Percentiles rank a stretch among this genome's conserved stretches.
These are phyloP conservation scores for Eublepharis macularius DNA, from an alignment of 2,113 vertebrate species.

Conservation along the genomic window DNA sequence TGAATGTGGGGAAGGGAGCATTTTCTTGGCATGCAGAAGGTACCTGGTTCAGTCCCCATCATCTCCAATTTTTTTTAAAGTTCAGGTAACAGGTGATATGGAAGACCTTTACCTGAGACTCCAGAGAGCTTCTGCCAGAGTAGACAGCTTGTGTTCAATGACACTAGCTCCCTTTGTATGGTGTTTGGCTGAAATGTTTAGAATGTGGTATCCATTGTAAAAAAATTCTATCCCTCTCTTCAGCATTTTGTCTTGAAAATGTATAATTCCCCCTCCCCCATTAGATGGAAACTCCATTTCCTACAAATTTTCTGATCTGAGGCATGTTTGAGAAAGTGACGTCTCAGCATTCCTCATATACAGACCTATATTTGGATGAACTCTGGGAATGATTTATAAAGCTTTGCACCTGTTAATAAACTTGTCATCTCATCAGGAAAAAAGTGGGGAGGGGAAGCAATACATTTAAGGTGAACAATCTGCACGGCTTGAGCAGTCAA, in stretches of 20 bases:
- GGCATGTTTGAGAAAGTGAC: not conserved
- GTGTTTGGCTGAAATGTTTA: too few species aligned
- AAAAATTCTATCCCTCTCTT: not conserved
- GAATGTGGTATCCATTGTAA: too few species aligned
- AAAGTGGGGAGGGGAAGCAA: not conserved
- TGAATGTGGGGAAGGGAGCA: too few species aligned
- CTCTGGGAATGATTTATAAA: not conserved
- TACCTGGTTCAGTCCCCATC: too few species aligned
- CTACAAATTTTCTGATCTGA: not conserved
- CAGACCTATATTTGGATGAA: not conserved
- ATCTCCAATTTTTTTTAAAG: too few species aligned
- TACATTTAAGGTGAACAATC: conserved; percentile 1
- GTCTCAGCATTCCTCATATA: not conserved
- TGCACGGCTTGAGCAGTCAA: conserved; percentile 2
- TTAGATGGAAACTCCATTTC: not conserved
- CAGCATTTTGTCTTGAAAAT: not conserved
- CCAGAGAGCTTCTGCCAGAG: too few species aligned
- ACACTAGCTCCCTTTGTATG: too few species aligned
- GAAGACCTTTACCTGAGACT: too few species aligned
- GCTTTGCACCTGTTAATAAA: not conserved
- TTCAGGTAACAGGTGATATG: too few species aligned
- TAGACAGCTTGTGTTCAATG: too few species aligned
- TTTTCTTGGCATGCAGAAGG: too few species aligned
- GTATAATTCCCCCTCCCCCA: not conserved
- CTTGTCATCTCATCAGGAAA: conserved; percentile 16